Conservation (phyloP, 2,113 vertebrate species). For the Brachyistius frenatus region DNA sequence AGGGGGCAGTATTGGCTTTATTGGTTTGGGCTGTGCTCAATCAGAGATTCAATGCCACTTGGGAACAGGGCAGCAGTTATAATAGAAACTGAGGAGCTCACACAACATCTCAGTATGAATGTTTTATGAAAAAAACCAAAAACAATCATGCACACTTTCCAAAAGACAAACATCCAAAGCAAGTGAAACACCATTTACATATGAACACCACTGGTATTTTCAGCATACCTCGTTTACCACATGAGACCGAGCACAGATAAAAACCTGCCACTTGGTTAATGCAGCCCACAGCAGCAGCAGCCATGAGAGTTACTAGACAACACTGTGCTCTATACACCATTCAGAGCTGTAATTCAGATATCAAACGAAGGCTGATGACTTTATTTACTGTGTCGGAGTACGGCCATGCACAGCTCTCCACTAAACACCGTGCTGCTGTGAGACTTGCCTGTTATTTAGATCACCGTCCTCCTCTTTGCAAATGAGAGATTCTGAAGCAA, state of each 20-base stretch:
- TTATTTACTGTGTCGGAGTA: constrained; percentile 26
- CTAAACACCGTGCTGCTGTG: constrained; percentile 7
- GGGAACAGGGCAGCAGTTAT: background rate
- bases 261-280: constrained; percentile 35
- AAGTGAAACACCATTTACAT: constrained; percentile 68
- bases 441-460: constrained; percentile 12
- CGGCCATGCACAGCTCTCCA: constrained; percentile 31
- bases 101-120: constrained; percentile 28
- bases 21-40: background rate
- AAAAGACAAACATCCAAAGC: constrained; percentile 64
- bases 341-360: constrained; percentile 46
- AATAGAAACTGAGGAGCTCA: constrained; percentile 27
- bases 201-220: constrained; percentile 60
- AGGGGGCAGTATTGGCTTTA: constrained; percentile 63
- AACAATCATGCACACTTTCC: constrained; percentile 62
- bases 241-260: constrained; percentile 27
- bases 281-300: constrained; percentile 35
- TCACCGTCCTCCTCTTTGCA: background rate
- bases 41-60: constrained; percentile 10
- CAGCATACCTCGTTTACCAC: constrained; percentile 62
- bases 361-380: constrained; percentile 20
- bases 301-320: constrained; percentile 35
- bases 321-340: constrained; percentile 36
- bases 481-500: background rate
- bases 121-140: constrained; percentile 54